phyloP scores from a whole-genome alignment of 2,113 vertebrate species.

The Scophthalmus maximus region DNA sequence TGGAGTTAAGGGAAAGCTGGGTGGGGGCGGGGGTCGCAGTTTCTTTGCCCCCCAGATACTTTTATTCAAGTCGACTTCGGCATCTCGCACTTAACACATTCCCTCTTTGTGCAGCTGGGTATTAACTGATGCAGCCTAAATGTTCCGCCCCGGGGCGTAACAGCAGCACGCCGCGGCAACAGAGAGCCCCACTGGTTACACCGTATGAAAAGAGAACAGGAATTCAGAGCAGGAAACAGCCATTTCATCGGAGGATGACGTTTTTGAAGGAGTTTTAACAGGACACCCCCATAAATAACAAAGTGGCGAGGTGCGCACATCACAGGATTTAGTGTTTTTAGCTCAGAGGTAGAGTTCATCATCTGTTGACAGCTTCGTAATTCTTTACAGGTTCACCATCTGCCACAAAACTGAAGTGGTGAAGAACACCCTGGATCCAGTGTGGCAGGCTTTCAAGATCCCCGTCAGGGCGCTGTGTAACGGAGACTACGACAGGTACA shows the following conservation, averaged over 20 bases:
- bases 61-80: conserved; percentile 66
- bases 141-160: conserved; percentile 55
- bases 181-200: conserved; percentile 40
- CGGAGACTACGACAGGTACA: conserved; percentile 92
- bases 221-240: conserved; percentile 1
- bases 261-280: not conserved
- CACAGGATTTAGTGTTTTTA: not conserved
- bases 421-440: conserved; percentile 93
- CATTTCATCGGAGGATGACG: conserved; percentile 1
- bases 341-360: not conserved
- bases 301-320: no score
- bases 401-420: conserved; percentile 94
- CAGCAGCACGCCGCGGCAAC: conserved; percentile 26
- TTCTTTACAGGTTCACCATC: conserved; percentile 87
- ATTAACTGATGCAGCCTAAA: conserved; percentile 72
- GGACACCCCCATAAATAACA: not conserved
- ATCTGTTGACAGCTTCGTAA: conserved; percentile 9
- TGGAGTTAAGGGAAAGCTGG: conserved; percentile 50
- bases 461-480: conserved; percentile 92
- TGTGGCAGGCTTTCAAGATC: conserved; percentile 94
- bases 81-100: conserved; percentile 59
- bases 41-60: conserved; percentile 61
- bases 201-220: not conserved
- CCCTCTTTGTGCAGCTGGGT: conserved; percentile 66
- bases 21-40: conserved; percentile 23